A percentile compares a stretch with the other conserved stretches of the same genome.
Evolutionary conservation across 2,113 vertebrate genomes (phyloP).

Genomic region (Oryzias curvinotus): DNA sequence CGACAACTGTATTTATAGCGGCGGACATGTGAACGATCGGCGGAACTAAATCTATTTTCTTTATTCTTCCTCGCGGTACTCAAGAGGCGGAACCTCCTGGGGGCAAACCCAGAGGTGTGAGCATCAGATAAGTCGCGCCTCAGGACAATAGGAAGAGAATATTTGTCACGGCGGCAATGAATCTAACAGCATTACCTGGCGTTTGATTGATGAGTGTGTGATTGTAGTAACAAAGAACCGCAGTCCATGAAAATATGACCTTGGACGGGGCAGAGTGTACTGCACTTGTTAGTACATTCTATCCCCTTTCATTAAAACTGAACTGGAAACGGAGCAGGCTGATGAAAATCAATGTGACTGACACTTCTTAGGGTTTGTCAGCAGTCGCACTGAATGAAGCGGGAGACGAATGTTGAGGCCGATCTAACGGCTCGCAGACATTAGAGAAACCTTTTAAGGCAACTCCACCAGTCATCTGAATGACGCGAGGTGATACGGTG

Average conservation of each 20-base stretch:
- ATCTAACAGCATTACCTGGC: constrained; percentile 45
- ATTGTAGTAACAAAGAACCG: constrained; percentile 27
- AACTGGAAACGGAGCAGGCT: constrained; percentile 17
- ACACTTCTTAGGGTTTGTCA: constrained; percentile 39
- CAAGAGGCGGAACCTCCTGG: constrained; percentile 41
- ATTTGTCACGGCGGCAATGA: constrained; percentile 34
- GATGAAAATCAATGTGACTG: constrained; percentile 23
- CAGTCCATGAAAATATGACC: constrained; percentile 26
- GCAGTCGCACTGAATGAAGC: constrained; percentile 13
- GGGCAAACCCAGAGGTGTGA: constrained; percentile 15
- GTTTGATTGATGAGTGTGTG: constrained; percentile 52
- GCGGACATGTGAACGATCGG: constrained; percentile 46
- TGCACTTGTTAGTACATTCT: constrained; percentile 21
- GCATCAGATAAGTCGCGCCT: constrained; percentile 28
- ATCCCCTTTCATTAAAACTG: constrained; percentile 14
- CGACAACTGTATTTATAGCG: constrained; percentile 63
- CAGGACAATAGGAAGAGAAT: constrained; percentile 53
- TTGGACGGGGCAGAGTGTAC: not conserved
- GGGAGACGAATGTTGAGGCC: constrained; percentile 14
- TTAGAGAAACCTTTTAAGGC: constrained; percentile 65
- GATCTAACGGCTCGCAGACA: constrained; percentile 36
- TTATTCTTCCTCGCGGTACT: constrained; percentile 24
- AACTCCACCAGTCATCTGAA: constrained; percentile 58
- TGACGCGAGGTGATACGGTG: constrained; percentile 54
- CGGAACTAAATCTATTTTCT: constrained; percentile 63